Evolutionary conservation across 2,888 invertebrate genomes (phyloP).

Genomic region (Nemotelus pantherinus): DNA sequence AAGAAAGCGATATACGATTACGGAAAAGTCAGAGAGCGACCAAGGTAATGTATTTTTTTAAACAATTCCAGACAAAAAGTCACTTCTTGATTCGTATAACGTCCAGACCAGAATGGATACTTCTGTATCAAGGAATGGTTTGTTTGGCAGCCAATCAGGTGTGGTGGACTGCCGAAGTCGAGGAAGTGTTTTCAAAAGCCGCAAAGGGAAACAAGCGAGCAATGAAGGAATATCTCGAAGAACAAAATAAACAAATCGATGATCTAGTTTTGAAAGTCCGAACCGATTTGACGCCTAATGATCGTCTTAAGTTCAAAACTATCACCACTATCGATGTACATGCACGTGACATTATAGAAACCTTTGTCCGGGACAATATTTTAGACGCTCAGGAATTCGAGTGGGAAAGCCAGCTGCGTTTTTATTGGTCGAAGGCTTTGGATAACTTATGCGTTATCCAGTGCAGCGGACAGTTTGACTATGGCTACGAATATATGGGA

Average conservation of each 20-base stretch:
- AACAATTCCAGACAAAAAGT: not conserved
- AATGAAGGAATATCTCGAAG: conserved; percentile 87
- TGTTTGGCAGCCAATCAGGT: conserved; percentile 86
- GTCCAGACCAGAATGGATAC: conserved; percentile 83
- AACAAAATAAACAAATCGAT: conserved; percentile 82
- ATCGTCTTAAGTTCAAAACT: conserved; percentile 87
- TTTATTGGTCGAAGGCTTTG: conserved; percentile 86
- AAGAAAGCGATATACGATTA: conserved; percentile 90
- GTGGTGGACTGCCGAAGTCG: conserved; percentile 97
- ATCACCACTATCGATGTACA: conserved; percentile 92
- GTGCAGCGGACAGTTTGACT: conserved; percentile 86
- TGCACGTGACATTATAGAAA: conserved; percentile 88
- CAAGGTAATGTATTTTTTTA: conserved; percentile 66
- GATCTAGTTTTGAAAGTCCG: conserved; percentile 80
- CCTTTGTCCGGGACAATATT: conserved; percentile 81
- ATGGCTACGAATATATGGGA: conserved; percentile 97
- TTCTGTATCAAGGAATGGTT: conserved; percentile 90
- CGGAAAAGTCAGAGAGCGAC: conserved; percentile 75
- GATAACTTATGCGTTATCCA: conserved; percentile 86
- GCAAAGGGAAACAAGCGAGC: conserved; percentile 81
- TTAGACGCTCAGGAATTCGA: conserved; percentile 87
- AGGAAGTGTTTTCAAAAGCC: conserved; percentile 80
- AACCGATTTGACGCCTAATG: conserved; percentile 79
- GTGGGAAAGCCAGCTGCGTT: conserved; percentile 93
- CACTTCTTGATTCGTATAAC: not conserved